These are phyloP conservation scores for Vulpes ferrilata DNA, from an alignment of 2,113 vertebrate species.

Conservation along the genomic window DNA sequence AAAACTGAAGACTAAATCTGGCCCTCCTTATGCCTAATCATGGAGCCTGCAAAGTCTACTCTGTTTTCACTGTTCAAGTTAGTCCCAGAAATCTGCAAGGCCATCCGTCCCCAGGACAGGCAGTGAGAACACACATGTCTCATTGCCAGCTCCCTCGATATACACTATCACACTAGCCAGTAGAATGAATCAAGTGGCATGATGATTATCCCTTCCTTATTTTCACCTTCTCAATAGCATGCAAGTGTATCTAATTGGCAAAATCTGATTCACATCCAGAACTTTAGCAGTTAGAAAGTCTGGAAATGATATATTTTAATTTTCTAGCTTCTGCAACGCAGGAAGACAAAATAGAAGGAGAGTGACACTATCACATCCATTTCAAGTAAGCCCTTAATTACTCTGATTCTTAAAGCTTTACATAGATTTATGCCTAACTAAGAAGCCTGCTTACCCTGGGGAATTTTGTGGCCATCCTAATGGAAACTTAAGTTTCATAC, in stretches of 20 bases:
- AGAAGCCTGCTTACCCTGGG: slow-evolving; percentile 36
- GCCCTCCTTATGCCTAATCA: background rate
- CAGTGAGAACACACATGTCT: background rate
- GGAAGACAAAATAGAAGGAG: background rate
- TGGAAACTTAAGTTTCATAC: slow-evolving; percentile 47
- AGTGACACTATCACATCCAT: background rate
- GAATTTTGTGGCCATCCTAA: slow-evolving; percentile 33
- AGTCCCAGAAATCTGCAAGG: background rate
- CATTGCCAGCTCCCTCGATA: background rate
- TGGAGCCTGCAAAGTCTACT: background rate
- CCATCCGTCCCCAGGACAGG: rapidly evolving
- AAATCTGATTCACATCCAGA: slow-evolving; percentile 34
- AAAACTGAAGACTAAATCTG: background rate
- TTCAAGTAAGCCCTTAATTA: slow-evolving; percentile 23
- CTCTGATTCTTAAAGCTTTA: background rate
- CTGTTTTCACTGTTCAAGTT: background rate
- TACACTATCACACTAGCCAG: no score
- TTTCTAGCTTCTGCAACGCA: background rate
- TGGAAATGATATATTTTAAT: background rate
- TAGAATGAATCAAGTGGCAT: background rate
- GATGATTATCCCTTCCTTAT: background rate
- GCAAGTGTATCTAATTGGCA: background rate
- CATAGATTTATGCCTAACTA: background rate
- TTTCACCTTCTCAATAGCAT: background rate
- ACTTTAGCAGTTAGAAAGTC: background rate